These are phyloP conservation scores for Pipra filicauda DNA, from an alignment of 2,113 vertebrate genomes.

Conservation along the genomic window DNA sequence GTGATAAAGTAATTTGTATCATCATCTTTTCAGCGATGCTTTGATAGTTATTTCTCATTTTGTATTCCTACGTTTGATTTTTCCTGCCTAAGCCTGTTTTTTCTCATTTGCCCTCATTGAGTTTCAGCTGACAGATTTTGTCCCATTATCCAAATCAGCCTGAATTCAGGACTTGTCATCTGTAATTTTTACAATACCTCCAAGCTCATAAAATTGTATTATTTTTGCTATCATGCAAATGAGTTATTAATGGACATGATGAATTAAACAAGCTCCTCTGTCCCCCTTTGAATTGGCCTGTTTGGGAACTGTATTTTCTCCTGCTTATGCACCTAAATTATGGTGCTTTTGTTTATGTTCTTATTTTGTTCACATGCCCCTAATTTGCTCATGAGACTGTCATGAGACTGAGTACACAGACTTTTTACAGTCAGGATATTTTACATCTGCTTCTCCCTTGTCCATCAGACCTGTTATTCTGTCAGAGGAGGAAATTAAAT, in stretches of 20 bases:
- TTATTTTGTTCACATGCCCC: not conserved
- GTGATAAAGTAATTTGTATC: not conserved
- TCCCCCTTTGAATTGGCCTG: not conserved
- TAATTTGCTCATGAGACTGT: not conserved
- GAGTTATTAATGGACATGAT: not conserved
- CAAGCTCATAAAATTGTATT: not conserved
- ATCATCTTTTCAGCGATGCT: not conserved
- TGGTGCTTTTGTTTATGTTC: not conserved
- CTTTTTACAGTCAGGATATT: not conserved
- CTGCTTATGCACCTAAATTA: not conserved
- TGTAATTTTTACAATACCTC: not conserved
- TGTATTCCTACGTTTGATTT: not conserved
- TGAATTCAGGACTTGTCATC: not conserved
- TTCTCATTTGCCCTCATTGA: not conserved
- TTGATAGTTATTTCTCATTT: conserved; percentile 4
- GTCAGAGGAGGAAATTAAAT: conserved; percentile 1
- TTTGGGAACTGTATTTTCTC: not conserved
- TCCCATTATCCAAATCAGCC: not conserved
- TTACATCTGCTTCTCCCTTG: not conserved
- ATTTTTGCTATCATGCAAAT: not conserved
- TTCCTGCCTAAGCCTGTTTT: not conserved
- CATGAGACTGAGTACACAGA: not conserved
- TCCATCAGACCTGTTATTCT: not conserved
- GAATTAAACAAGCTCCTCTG: not conserved
- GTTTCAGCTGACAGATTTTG: not conserved